Conservation (phyloP, 2,888 invertebrate species). For the Furcula furcula region DNA sequence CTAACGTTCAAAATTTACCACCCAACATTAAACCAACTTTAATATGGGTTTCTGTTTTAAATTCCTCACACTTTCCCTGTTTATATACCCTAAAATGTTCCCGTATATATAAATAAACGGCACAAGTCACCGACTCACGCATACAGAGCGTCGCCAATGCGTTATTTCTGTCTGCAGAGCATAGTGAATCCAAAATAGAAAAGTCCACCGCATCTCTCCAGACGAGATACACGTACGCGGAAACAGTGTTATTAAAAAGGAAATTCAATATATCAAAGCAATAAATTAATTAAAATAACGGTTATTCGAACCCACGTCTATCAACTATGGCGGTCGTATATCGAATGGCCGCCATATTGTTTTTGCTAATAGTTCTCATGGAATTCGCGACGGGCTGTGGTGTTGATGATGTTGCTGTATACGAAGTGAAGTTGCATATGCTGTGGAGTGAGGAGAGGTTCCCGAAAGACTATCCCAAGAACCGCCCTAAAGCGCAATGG, state of each 20-base stretch:
- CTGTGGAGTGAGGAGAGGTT: slow-evolving; percentile 94
- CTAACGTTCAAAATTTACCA: too few relatives aligned
- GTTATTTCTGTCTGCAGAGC: slow-evolving; percentile 70
- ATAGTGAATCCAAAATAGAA: slow-evolving; percentile 73
- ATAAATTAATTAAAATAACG: slow-evolving; percentile 16
- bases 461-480: slow-evolving; percentile 93
- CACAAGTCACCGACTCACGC: slow-evolving; percentile 43
- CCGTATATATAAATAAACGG: slow-evolving; percentile 39
- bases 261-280: slow-evolving; percentile 31
- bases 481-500: slow-evolving; percentile 96
- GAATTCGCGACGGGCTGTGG: slow-evolving; percentile 78
- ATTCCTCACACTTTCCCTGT: slow-evolving; percentile 3
- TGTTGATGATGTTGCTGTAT: slow-evolving; percentile 91
- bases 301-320: slow-evolving; percentile 34
- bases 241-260: slow-evolving; percentile 22
- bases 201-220: slow-evolving; percentile 67
- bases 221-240: slow-evolving; percentile 60
- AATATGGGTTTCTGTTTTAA: not conserved
- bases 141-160: slow-evolving; percentile 55
- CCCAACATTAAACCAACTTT: too few relatives aligned
- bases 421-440: slow-evolving; percentile 92
- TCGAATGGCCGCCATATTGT: slow-evolving; percentile 65
- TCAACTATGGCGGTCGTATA: slow-evolving; percentile 42
- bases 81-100: slow-evolving; percentile 11
- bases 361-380: slow-evolving; percentile 42